Conservation (phyloP, 2,113 vertebrate species). For the Romanogobio albipinnatus region DNA sequence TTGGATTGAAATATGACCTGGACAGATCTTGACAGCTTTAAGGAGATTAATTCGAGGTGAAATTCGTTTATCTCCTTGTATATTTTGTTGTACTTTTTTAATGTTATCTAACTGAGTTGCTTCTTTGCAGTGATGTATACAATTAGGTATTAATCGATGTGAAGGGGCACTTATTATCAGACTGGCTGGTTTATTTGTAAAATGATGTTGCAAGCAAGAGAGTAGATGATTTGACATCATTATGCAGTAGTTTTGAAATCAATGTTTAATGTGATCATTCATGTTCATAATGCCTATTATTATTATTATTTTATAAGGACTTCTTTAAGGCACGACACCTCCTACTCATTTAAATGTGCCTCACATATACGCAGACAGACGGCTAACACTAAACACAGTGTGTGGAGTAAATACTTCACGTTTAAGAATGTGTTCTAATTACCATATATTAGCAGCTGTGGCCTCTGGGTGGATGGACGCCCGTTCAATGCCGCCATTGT, state of each 20-base stretch:
- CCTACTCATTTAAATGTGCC: slow-evolving; percentile 3
- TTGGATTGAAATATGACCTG: background rate
- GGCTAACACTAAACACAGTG: slow-evolving; percentile 1
- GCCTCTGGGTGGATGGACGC: slow-evolving; percentile 37
- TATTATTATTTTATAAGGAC: background rate
- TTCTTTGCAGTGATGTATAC: background rate
- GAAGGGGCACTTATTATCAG: background rate
- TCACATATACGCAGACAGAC: background rate
- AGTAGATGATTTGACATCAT: too few species aligned
- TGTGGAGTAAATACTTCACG: slow-evolving; percentile 5
- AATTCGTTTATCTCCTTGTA: slow-evolving; percentile 5
- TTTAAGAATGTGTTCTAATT: slow-evolving; percentile 41
- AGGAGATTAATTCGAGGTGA: background rate
- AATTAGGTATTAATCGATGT: background rate
- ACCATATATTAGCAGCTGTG: slow-evolving; percentile 38
- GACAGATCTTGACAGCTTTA: background rate
- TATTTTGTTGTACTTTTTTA: background rate
- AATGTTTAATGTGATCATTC: background rate
- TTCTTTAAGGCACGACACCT: background rate
- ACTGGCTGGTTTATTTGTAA: background rate
- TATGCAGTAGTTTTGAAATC: background rate
- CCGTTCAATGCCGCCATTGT: slow-evolving; percentile 70
- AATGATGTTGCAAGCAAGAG: too few species aligned
- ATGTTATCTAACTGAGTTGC: background rate
- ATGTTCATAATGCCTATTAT: background rate